A percentile compares a stretch with the other conserved stretches of the same genome.
Conservation (phyloP, 2,113 vertebrate species). For the Leiothrix lutea region DNA sequence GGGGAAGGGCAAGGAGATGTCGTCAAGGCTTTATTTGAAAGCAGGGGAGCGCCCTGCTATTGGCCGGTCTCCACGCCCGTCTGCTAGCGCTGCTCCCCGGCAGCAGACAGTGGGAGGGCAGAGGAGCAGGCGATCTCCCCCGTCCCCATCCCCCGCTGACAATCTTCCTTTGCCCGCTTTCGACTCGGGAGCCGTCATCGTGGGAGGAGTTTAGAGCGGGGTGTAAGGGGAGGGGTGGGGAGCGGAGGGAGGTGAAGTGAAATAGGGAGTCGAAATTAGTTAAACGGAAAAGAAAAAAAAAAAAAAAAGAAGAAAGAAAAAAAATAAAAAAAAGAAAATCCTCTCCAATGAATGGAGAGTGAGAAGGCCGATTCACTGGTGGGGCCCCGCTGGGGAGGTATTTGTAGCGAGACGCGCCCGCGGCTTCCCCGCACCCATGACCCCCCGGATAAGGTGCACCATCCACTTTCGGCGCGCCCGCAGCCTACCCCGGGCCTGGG, state of each 20-base stretch:
- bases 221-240: background rate
- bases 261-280: background rate
- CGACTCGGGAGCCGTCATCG: background rate
- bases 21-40: slow-evolving; percentile 43
- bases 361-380: background rate
- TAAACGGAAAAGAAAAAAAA: background rate
- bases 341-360: slow-evolving; percentile 40
- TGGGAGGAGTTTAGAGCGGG: background rate
- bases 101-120: background rate
- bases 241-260: background rate
- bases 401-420: background rate
- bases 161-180: background rate
- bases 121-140: background rate
- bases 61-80: background rate
- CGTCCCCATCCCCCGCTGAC: background rate
- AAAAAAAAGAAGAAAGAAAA: too few species aligned
- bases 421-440: background rate
- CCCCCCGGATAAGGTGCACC: too few species aligned
- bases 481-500: too few species aligned
- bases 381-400: background rate
- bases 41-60: background rate
- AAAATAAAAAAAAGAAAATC: background rate
- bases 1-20: background rate
- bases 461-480: too few species aligned
- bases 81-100: background rate